Conservation (phyloP, 1,140 invertebrate species). For the Diuraphis noxia region DNA sequence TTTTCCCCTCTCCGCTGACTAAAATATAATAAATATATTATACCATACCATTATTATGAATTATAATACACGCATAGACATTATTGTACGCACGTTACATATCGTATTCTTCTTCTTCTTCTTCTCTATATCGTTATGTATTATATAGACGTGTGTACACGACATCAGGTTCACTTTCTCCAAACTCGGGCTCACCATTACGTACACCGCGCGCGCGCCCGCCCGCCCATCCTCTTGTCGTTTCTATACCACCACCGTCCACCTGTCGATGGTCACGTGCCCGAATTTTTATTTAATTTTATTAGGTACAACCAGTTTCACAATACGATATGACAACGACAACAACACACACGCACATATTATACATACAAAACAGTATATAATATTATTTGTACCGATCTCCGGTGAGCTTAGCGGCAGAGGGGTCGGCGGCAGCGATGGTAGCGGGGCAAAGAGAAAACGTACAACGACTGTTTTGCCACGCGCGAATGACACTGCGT, state of each 20-base stretch:
- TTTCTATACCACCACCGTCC: constrained; percentile 3
- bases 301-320: constrained; percentile 40
- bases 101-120: constrained; percentile 37
- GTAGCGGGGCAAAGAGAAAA: constrained; percentile 17
- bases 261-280: constrained; percentile 45
- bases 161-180: constrained; percentile 47
- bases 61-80: neutral
- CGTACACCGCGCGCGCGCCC: neutral
- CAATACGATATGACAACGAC: neutral
- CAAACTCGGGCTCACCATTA: constrained; percentile 36
- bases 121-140: neutral
- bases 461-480: neutral
- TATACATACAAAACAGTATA: neutral
- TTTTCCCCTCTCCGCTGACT: neutral
- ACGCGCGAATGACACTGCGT: neutral
- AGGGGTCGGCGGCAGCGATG: neutral
- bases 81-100: constrained; percentile 9
- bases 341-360: neutral
- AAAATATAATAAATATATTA: neutral
- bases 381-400: neutral
- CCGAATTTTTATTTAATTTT: neutral
- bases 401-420: neutral
- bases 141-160: neutral
- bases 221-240: neutral
- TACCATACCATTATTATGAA: constrained; percentile 1